Conservation (phyloP, 2,113 vertebrate species). For the Gambusia holbrooki region DNA sequence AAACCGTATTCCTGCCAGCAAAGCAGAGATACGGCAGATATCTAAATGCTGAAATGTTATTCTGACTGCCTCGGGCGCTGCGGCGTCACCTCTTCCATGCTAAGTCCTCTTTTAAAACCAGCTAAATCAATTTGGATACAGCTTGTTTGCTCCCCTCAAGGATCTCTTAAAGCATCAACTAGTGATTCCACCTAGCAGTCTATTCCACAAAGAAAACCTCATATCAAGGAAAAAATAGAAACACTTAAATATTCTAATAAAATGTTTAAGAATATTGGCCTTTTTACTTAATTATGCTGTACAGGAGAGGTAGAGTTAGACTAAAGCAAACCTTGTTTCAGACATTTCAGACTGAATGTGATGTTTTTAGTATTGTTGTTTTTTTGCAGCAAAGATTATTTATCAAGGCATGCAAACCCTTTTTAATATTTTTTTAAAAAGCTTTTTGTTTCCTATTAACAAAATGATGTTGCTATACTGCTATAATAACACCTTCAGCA, state of each 20-base stretch:
- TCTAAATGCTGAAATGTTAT: constrained; percentile 50
- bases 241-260: not conserved
- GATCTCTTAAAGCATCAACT: constrained; percentile 47
- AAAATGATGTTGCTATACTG: constrained; percentile 10
- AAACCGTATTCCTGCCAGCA: constrained; percentile 43
- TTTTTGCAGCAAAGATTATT: too few relatives aligned
- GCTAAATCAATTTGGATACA: constrained; percentile 61
- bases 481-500: constrained; percentile 10
- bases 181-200: constrained; percentile 47
- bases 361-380: too few relatives aligned
- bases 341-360: too few relatives aligned
- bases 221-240: not conserved
- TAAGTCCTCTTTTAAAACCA: constrained; percentile 36
- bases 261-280: too few relatives aligned
- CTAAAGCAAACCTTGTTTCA: not conserved
- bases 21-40: constrained; percentile 61
- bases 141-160: constrained; percentile 45
- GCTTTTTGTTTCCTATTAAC: constrained; percentile 17
- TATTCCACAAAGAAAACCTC: constrained; percentile 39
- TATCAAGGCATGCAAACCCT: too few relatives aligned
- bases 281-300: not conserved
- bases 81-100: constrained; percentile 24
- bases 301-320: not conserved
- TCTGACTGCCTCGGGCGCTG: constrained; percentile 40
- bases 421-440: not conserved